A percentile compares a stretch with the other conserved stretches of the same genome.
phyloP scores from a whole-genome alignment of 2,888 invertebrate species.

The Incurvaria masculella region DNA sequence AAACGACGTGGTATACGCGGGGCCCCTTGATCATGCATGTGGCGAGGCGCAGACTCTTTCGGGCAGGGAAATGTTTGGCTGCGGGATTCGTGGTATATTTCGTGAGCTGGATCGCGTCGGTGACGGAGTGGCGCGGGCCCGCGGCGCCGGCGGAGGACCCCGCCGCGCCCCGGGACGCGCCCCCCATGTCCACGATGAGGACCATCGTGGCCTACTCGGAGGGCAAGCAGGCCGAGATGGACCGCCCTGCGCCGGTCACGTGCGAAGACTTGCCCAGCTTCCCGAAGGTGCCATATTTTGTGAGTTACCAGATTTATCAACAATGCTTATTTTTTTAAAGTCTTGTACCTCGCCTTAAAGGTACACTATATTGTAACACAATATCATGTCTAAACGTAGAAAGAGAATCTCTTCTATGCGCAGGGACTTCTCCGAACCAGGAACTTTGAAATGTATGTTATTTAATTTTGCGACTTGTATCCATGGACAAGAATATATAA shows the following conservation, averaged over 20 bases:
- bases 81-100: slow-evolving; percentile 42
- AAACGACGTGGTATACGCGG: slow-evolving; percentile 30
- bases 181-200: slow-evolving; percentile 39
- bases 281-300: slow-evolving; percentile 32
- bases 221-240: slow-evolving; percentile 50
- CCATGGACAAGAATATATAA: too few species aligned
- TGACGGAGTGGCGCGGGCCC: slow-evolving; percentile 39
- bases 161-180: slow-evolving; percentile 3
- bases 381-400: too few species aligned
- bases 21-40: not conserved
- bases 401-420: too few species aligned
- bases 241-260: slow-evolving; percentile 39
- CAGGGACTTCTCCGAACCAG: too few species aligned
- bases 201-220: slow-evolving; percentile 62
- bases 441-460: too few species aligned
- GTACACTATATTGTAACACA: too few species aligned
- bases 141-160: slow-evolving; percentile 25
- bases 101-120: slow-evolving; percentile 44
- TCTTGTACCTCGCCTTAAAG: too few species aligned
- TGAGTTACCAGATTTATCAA: too few species aligned
- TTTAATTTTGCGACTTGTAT: too few species aligned
- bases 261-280: slow-evolving; percentile 39
- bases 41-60: slow-evolving; percentile 27
- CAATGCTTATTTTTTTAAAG: too few species aligned
- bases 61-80: slow-evolving; percentile 36